A percentile compares a stretch with the other conserved stretches of the same genome.
Evolutionary conservation across 1,140 invertebrate species (phyloP).

Genomic region (Antheraea mylitta): DNA sequence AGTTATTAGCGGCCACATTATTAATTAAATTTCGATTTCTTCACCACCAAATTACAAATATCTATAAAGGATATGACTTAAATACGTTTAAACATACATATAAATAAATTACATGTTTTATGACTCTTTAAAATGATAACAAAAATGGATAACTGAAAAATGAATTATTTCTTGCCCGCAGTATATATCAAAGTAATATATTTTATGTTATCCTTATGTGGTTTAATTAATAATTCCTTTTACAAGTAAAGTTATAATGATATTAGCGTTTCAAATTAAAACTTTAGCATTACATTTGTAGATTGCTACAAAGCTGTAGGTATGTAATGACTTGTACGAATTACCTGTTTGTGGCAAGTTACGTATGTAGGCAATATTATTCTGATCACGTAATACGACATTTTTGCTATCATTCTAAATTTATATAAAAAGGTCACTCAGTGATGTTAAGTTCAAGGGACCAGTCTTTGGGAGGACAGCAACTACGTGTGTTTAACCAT

Average conservation of each 20-base stretch:
- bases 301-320: background rate
- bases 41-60: background rate
- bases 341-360: slow-evolving; percentile 19
- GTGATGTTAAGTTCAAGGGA: slow-evolving; percentile 36
- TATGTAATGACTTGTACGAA: background rate
- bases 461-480: slow-evolving; percentile 4
- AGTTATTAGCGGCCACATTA: background rate
- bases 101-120: background rate
- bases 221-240: too few relatives aligned
- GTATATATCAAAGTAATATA: too few relatives aligned
- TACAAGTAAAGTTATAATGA: background rate
- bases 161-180: too few relatives aligned
- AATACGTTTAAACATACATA: background rate
- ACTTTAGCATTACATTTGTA: background rate
- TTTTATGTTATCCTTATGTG: too few relatives aligned
- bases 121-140: too few relatives aligned
- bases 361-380: slow-evolving; percentile 18
- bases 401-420: slow-evolving; percentile 17
- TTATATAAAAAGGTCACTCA: slow-evolving; percentile 25
- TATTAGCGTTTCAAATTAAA: background rate
- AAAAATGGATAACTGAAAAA: too few relatives aligned
- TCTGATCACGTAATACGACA: slow-evolving; percentile 23
- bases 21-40: too few relatives aligned
- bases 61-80: background rate
- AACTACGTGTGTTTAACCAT: background rate